Conservation (phyloP, 2,113 vertebrate genomes). For the Parus major region DNA sequence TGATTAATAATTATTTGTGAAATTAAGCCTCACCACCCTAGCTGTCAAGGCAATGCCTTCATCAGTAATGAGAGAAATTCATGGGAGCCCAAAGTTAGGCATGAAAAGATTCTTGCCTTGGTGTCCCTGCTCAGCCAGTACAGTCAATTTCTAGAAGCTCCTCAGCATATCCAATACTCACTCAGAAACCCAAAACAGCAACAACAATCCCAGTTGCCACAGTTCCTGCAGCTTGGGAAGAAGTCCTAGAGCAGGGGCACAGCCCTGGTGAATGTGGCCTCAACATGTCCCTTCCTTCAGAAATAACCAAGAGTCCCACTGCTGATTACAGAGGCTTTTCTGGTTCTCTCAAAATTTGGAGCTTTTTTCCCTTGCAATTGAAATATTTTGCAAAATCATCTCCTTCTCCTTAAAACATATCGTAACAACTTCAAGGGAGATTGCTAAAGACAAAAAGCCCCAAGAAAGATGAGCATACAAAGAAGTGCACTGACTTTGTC, state of each 20-base stretch:
- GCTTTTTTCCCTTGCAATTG: not conserved
- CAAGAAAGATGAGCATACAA: not conserved
- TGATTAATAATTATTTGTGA: not conserved
- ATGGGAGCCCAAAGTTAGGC: not conserved
- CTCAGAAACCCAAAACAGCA: not conserved
- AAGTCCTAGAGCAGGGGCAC: not conserved
- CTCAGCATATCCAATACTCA: not conserved
- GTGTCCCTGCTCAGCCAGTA: not conserved
- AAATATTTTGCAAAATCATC: not conserved
- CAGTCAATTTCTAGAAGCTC: not conserved
- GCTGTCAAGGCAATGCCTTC: not conserved
- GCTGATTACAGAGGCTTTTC: not conserved
- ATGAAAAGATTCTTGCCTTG: not conserved
- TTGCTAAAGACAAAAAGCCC: not conserved
- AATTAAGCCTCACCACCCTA: not conserved
- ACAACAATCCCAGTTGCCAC: fast-evolving
- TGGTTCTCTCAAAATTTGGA: not conserved
- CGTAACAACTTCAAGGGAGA: not conserved
- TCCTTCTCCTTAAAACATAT: not conserved
- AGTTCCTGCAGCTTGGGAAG: not conserved
- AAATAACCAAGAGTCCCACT: not conserved
- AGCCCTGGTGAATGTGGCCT: not conserved
- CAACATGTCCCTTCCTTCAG: not conserved
- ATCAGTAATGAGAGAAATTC: not conserved
- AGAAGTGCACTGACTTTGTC: not conserved